Evolutionary conservation across 2,888 invertebrate species (phyloP), one percentile per base, ranked within the genome.

Genomic region (Lottia scabra): DNA sequence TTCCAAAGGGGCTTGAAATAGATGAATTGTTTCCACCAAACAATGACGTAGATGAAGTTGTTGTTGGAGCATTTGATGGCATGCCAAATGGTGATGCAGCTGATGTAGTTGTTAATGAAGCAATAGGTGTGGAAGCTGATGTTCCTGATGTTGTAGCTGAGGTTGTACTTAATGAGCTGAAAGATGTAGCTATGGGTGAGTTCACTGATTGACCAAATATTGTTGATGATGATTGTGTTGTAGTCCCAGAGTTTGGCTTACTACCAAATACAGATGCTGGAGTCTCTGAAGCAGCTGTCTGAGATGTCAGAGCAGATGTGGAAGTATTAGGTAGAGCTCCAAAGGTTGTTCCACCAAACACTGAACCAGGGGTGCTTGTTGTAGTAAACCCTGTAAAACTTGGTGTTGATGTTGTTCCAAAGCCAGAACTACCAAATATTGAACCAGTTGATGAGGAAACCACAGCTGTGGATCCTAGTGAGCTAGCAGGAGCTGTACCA

Each of bases 261-360:
- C 66, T 43, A 38, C 77, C 77, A 70, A 75, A 78, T 15, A 71
- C 48, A 19, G 79, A 19, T 23, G 78, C 19, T 45, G 75, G 62
- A 15, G 76, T 15, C 75, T 74, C 68, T 75, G 72, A 30, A 75
- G 30, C 23, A 71, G 65, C 43, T 75, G 75, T 5, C 76, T 56
- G 23, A 8, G 65, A 8, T 44, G 63, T 69, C 23, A 64, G 46
- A 30, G 6, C 16, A 16, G 56, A 43, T 62, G 67, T 10, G 26
- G 56, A 69, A 10, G 73, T 62, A 2, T 75, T 62, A 38, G 71
- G 43, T n/a, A n/a, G 45, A 38, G 72, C 64, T 19, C 75, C 77
- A 75, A 76, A 76, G 1, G 71, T 38, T 46, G 70, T 67, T 8
- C 38, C 38, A 38, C 38, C 38, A 38, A 38, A 38, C 10, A 38